These are phyloP conservation scores for Anas bernieri DNA, from an alignment of 2,797 vertebrate genomes.

Conservation along the genomic window DNA sequence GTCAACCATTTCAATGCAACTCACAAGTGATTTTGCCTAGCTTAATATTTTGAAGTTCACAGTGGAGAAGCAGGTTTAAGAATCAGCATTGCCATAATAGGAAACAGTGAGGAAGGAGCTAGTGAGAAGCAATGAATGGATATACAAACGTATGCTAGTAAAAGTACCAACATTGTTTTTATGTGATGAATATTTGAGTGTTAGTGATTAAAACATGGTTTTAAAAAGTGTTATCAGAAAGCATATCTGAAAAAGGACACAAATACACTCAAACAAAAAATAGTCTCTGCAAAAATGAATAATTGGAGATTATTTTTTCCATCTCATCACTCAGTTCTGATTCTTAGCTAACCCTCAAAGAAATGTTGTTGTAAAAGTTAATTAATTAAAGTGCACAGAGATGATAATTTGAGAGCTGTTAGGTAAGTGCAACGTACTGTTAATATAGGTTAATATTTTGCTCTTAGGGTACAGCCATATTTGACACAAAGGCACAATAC, in stretches of 20 bases:
- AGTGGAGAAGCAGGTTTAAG: neutral
- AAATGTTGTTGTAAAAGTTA: conserved; percentile 58
- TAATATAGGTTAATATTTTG: conserved; percentile 59
- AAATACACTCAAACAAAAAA: conserved; percentile 18
- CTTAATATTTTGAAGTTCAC: neutral
- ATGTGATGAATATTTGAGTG: neutral
- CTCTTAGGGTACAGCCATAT: neutral
- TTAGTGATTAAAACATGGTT: conserved; percentile 27
- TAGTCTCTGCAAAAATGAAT: neutral
- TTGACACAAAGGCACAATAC: neutral
- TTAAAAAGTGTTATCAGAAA: conserved; percentile 5
- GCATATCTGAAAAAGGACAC: neutral
- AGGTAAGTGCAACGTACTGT: conserved; percentile 38
- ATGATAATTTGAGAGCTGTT: conserved; percentile 53
- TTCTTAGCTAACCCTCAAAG: conserved; percentile 33
- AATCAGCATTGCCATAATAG: neutral
- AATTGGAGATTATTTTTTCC: neutral
- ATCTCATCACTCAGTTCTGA: conserved; percentile 27
- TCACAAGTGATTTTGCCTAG: neutral
- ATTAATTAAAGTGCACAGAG: conserved; percentile 64
- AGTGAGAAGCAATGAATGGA: neutral
- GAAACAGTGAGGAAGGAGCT: neutral
- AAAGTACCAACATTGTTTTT: neutral
- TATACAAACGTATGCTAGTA: neutral
- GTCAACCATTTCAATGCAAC: neutral